These are phyloP conservation scores for Eretmocerus hayati DNA, from an alignment of 2,888 invertebrate genomes.

Conservation along the genomic window DNA sequence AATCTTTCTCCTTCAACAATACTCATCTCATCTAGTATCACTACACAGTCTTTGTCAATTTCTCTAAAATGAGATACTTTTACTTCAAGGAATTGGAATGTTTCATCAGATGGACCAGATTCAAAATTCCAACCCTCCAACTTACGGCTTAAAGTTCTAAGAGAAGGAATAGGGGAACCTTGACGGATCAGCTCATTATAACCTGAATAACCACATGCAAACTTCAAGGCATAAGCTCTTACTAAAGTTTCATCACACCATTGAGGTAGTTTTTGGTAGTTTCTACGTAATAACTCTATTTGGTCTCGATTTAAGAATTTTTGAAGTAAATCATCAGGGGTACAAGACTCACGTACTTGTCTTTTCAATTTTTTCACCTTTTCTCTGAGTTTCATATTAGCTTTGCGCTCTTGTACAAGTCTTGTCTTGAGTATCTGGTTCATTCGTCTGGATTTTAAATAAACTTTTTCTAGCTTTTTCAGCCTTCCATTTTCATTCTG, in stretches of 20 bases:
- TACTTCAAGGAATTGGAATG: conserved; percentile 17
- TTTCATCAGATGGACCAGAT: conserved; percentile 14
- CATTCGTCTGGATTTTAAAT: too few species aligned
- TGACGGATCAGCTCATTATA: conserved; percentile 1
- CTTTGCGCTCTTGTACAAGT: too few species aligned
- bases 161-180: background rate
- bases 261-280: background rate
- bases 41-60: conserved; percentile 15
- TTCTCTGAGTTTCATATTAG: too few species aligned
- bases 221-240: background rate
- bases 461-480: too few species aligned
- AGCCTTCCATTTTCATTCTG: too few species aligned
- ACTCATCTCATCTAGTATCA: conserved; percentile 23
- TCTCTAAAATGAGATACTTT: background rate
- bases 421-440: too few species aligned
- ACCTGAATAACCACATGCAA: conserved; percentile 1
- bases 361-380: background rate
- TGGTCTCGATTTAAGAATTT: background rate
- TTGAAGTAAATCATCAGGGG: background rate
- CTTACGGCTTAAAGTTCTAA: conserved; percentile 9
- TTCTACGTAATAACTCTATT: background rate
- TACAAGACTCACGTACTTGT: background rate
- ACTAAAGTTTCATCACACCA: background rate
- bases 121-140: conserved; percentile 17
- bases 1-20: conserved; percentile 10